phyloP scores from a whole-genome alignment of 2,888 invertebrate genomes.

The Thereva unica region DNA sequence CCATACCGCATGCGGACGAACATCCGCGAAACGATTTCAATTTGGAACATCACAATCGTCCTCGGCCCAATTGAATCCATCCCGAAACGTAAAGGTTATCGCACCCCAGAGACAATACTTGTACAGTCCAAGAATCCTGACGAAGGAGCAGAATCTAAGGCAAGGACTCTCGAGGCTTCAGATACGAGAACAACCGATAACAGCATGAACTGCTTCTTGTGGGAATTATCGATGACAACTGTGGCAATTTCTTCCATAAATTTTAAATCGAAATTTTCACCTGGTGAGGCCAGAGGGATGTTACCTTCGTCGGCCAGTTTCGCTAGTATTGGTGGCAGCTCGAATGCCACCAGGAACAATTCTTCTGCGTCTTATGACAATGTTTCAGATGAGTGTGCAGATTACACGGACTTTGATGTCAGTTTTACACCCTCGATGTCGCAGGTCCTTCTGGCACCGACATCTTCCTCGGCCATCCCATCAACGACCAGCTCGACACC shows the following conservation, averaged over 20 bases:
- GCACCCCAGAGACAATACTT: neutral
- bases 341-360: conserved; percentile 23
- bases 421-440: conserved; percentile 52
- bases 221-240: no score
- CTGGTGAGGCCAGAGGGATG: conserved; percentile 16
- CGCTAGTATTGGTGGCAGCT: conserved; percentile 4
- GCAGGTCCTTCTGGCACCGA: conserved; percentile 53
- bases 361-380: conserved; percentile 35
- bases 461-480: conserved; percentile 45
- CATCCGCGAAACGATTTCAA: conserved; percentile 34
- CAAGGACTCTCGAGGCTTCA: no score
- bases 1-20: conserved; percentile 36
- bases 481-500: conserved; percentile 52
- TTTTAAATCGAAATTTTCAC: conserved; percentile 5
- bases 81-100: conserved; percentile 5
- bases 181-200: no score
- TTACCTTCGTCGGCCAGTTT: conserved; percentile 18
- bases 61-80: neutral
- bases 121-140: no score
- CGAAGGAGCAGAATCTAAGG: no score
- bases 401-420: conserved; percentile 45
- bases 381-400: conserved; percentile 13
- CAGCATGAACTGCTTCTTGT: no score
- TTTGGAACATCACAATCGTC: neutral
- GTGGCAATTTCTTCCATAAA: no score